A percentile compares a stretch with the other conserved stretches of the same genome.
Conservation (phyloP, 2,797 vertebrate genomes). For the Mormyrops attenuatus region DNA sequence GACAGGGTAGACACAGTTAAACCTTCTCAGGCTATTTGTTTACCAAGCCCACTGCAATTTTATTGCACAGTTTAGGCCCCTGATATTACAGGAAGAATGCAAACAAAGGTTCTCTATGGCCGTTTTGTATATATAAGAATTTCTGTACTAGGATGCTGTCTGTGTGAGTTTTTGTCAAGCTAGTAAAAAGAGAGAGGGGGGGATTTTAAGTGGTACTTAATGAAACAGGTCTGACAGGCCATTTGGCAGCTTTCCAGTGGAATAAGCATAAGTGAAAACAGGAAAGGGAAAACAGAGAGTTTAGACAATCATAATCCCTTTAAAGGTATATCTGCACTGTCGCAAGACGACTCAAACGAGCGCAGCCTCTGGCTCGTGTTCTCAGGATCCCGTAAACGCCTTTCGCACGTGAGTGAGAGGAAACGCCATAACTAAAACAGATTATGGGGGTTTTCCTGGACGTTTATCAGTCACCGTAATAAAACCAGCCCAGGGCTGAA, state of each 20-base stretch:
- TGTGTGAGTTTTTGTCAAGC: constrained; percentile 10
- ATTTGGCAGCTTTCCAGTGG: not conserved
- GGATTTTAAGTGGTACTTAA: constrained; percentile 3
- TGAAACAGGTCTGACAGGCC: not conserved
- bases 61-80: not conserved
- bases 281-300: not conserved
- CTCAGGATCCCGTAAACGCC: not conserved
- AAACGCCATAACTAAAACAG: not conserved
- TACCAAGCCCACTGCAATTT: not conserved
- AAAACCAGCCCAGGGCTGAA: not conserved
- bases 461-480: not conserved
- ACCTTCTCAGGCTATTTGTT: not conserved
- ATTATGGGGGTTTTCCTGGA: not conserved
- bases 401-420: not conserved
- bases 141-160: not conserved
- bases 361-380: not conserved
- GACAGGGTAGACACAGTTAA: not conserved
- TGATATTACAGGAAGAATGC: not conserved
- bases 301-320: constrained; percentile 8
- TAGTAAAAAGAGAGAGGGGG: constrained; percentile 3
- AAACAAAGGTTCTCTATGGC: not conserved
- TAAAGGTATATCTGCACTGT: constrained; percentile 1
- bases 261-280: constrained; percentile 11
- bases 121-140: not conserved
- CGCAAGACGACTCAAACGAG: not conserved